A percentile compares a stretch with the other conserved stretches of the same genome.
Evolutionary conservation across 2,113 vertebrate species (phyloP).

Genomic region (Dromas ardeola): DNA sequence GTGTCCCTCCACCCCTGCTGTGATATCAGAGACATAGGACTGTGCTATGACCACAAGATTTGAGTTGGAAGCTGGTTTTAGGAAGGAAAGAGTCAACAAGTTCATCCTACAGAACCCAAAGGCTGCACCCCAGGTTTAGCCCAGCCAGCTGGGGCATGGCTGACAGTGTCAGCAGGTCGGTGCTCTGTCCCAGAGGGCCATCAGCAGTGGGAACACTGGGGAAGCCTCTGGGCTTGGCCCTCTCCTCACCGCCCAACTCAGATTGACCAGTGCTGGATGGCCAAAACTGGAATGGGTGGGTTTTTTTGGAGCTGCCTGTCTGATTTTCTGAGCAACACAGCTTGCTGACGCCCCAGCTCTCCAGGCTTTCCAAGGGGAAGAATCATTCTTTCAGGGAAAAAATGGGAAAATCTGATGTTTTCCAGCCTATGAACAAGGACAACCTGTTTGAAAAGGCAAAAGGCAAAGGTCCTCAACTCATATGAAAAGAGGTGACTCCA

Average conservation of each 20-base stretch:
- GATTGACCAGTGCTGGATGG: neutral
- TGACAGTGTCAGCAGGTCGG: accelerated
- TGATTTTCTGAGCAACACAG: neutral
- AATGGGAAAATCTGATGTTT: accelerated
- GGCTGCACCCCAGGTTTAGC: neutral
- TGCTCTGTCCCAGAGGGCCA: neutral
- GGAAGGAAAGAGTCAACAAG: neutral
- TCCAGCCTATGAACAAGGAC: neutral
- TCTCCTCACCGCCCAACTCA: neutral
- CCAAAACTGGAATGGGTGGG: neutral
- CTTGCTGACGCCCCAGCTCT: neutral
- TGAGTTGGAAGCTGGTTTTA: neutral
- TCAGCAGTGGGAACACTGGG: accelerated
- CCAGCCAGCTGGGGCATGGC: accelerated
- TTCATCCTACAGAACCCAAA: neutral
- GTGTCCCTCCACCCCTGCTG: accelerated
- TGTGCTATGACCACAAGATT: neutral
- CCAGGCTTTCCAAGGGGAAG: neutral
- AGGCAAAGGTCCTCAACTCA: neutral
- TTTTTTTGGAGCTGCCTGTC: neutral
- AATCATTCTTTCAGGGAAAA: neutral
- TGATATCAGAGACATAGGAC: neutral
- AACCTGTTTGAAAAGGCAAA: neutral
- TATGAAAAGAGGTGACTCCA: neutral
- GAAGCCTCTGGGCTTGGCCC: accelerated